Percentiles rank a stretch among this genome's conserved stretches.
Evolutionary conservation across 2,113 vertebrate species (phyloP).

Genomic region (Ibidorhyncha struthersii): DNA sequence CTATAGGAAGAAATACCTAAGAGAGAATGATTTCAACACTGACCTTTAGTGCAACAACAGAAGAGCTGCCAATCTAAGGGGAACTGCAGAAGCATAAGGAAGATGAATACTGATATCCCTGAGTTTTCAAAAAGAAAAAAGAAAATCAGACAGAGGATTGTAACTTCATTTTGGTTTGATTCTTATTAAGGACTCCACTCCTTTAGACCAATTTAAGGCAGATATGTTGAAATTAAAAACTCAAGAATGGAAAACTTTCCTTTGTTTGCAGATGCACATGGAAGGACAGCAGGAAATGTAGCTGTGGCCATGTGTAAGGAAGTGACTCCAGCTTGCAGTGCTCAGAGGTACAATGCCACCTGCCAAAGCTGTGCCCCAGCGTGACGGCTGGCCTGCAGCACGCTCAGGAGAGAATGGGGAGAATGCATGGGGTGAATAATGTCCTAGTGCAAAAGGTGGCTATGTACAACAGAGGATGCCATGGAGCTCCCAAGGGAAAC

Average conservation of each 20-base stretch:
- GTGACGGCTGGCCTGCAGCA: accelerated
- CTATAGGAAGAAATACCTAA: neutral
- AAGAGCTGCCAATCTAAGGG: neutral
- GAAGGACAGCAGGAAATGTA: neutral
- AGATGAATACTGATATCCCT: neutral
- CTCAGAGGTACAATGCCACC: neutral
- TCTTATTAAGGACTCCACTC: neutral
- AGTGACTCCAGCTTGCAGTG: neutral
- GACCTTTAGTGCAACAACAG: neutral
- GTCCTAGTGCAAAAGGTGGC: neutral
- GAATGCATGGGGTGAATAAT: neutral
- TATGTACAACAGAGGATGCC: neutral
- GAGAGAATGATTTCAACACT: neutral
- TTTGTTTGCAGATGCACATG: neutral
- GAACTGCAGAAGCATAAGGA: neutral
- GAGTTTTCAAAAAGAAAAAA: neutral
- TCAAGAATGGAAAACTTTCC: neutral
- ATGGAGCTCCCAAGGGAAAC: neutral
- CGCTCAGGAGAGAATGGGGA: neutral
- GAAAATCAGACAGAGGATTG: neutral
- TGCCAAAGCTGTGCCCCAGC: neutral
- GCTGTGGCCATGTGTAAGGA: neutral
- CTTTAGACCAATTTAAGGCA: neutral
- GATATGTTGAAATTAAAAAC: neutral
- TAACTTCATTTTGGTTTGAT: neutral